Percentiles rank a stretch among this genome's conserved stretches.
Conservation (phyloP, 2,113 vertebrate species). For the Etia nguti region DNA sequence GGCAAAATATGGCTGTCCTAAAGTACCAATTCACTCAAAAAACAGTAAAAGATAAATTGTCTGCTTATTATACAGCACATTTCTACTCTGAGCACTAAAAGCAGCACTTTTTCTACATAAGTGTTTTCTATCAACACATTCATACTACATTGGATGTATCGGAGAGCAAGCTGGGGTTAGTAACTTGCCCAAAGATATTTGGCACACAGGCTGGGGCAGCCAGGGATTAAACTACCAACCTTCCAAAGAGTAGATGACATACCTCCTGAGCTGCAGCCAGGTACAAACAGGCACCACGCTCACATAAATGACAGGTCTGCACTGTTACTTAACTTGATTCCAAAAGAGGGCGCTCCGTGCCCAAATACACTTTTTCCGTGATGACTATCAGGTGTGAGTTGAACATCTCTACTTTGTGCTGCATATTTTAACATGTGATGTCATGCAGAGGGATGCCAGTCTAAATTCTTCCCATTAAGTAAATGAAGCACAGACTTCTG, state of each 20-base stretch:
- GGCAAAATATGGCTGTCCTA: background rate
- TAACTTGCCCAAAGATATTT: background rate
- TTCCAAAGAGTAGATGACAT: background rate
- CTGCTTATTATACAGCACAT: background rate
- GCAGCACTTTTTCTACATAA: accelerated
- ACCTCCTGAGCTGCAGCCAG: background rate
- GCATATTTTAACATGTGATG: background rate
- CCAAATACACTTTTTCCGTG: background rate
- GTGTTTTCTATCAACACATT: background rate
- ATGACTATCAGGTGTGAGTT: background rate
- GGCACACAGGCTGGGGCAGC: background rate
- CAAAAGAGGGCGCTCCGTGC: background rate
- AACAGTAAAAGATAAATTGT: background rate
- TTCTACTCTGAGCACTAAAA: background rate
- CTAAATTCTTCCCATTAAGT: background rate
- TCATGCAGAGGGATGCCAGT: background rate
- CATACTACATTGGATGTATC: background rate
- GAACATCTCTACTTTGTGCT: background rate
- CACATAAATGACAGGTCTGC: background rate
- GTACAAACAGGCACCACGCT: accelerated
- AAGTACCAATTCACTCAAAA: background rate
- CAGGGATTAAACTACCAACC: background rate
- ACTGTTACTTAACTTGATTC: background rate
- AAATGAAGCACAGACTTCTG: background rate
- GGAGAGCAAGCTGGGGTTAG: background rate